Conservation (phyloP, 92 coral and sea anemone species). For the Parazoanthus darwini region DNA sequence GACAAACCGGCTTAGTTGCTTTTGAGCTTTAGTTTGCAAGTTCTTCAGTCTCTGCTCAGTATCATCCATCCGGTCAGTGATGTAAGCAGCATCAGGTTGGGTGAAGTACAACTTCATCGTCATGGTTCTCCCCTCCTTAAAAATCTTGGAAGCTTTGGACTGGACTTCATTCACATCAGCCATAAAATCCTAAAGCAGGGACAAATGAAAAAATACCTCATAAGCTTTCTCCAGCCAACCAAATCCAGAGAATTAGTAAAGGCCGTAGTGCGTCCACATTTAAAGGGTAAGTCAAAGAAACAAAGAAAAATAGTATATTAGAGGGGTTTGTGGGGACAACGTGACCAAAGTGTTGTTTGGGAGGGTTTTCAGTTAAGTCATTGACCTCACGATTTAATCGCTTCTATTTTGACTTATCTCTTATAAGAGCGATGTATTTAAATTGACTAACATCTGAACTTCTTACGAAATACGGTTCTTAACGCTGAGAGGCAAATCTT, state of each 20-base stretch:
- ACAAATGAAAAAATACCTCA: neutral
- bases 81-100: conserved; percentile 14
- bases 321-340: no score
- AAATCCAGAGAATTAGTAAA: neutral
- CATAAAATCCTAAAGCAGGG: conserved; percentile 21
- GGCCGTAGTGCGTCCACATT: no score
- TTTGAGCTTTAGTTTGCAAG: conserved; percentile 10
- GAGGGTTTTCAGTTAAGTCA: no score
- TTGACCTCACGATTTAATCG: no score
- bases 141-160: conserved; percentile 19
- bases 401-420: no score
- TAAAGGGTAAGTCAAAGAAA: no score
- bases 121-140: conserved; percentile 33
- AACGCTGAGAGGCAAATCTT: no score
- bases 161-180: conserved; percentile 26
- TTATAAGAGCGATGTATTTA: no score
- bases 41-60: conserved; percentile 20
- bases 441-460: no score
- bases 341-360: no score
- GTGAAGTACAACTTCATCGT: conserved; percentile 11
- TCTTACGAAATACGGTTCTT: no score
- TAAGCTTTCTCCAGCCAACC: neutral
- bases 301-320: no score
- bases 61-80: conserved; percentile 30
- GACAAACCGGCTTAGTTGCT: conserved; percentile 18